These are phyloP conservation scores for Pherbina coryleti DNA, from an alignment of 2,888 invertebrate species.

Conservation along the genomic window DNA sequence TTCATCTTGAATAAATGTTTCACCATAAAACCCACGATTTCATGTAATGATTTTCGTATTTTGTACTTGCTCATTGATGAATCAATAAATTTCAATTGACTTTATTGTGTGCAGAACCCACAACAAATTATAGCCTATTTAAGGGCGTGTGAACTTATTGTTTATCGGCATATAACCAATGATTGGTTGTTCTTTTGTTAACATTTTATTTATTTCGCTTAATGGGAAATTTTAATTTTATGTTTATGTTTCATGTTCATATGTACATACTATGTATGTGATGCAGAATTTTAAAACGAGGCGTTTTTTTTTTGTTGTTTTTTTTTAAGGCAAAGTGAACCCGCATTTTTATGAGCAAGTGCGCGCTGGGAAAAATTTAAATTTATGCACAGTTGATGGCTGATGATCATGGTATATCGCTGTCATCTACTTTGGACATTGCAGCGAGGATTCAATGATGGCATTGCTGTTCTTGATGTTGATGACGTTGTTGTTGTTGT, in stretches of 20 bases:
- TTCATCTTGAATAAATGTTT: too few species aligned
- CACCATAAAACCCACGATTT: too few species aligned
- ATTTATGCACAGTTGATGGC: constrained; percentile 16
- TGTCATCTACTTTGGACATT: constrained; percentile 12
- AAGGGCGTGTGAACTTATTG: constrained; percentile 10
- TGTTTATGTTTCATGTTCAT: not conserved
- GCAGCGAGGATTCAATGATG: not conserved
- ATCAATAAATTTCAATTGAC: too few species aligned
- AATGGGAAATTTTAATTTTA: constrained; percentile 10
- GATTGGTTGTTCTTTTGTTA: constrained; percentile 8
- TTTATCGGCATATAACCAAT: not conserved
- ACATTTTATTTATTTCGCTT: constrained; percentile 2
- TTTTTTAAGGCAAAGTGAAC: not conserved
- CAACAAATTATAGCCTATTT: constrained; percentile 9
- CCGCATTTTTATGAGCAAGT: constrained; percentile 18
- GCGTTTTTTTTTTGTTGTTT: too few species aligned
- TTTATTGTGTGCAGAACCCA: too few species aligned
- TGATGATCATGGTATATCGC: constrained; percentile 18
- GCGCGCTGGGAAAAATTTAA: constrained; percentile 3
- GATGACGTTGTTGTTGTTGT: not conserved
- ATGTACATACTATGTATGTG: too few species aligned
- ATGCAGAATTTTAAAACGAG: not conserved
- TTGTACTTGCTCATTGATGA: too few species aligned
- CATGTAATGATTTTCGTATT: too few species aligned
- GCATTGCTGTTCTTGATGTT: not conserved